phyloP scores from a whole-genome alignment of 2,888 invertebrate species.

The Sisyra terminalis region DNA sequence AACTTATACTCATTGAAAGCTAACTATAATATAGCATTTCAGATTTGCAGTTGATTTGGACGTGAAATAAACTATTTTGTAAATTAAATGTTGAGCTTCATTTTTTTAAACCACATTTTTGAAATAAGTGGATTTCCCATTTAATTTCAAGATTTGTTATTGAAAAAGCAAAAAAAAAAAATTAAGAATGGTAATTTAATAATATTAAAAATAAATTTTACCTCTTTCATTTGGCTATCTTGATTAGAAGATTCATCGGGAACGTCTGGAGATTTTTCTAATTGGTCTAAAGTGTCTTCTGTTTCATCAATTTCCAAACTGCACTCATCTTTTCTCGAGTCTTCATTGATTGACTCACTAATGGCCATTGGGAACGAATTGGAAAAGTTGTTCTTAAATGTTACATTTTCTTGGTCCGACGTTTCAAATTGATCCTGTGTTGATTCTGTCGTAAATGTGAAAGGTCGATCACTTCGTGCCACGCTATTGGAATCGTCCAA shows the following conservation, averaged over 20 bases:
- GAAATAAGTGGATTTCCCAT: too few relatives aligned
- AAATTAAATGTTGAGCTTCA: too few relatives aligned
- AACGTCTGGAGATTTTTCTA: constrained; percentile 11
- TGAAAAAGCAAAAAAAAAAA: too few relatives aligned
- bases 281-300: constrained; percentile 21
- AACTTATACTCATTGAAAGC: too few relatives aligned
- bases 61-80: too few relatives aligned
- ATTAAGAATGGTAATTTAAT: constrained; percentile 12
- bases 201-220: constrained; percentile 13
- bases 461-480: constrained; percentile 8
- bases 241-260: constrained; percentile 3
- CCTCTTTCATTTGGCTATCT: constrained; percentile 12
- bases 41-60: too few relatives aligned
- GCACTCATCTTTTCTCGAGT: constrained; percentile 11
- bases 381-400: constrained; percentile 1
- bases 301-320: constrained; percentile 14
- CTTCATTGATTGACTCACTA: constrained; percentile 16
- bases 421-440: constrained; percentile 9
- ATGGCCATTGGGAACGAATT: constrained; percentile 2
- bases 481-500: constrained; percentile 14
- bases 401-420: constrained; percentile 1
- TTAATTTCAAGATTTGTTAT: too few relatives aligned
- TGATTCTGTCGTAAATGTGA: constrained; percentile 4
- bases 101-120: too few relatives aligned
- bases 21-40: too few relatives aligned